phyloP scores from a whole-genome alignment of 2,113 vertebrate species.

The Mirza zaza region DNA sequence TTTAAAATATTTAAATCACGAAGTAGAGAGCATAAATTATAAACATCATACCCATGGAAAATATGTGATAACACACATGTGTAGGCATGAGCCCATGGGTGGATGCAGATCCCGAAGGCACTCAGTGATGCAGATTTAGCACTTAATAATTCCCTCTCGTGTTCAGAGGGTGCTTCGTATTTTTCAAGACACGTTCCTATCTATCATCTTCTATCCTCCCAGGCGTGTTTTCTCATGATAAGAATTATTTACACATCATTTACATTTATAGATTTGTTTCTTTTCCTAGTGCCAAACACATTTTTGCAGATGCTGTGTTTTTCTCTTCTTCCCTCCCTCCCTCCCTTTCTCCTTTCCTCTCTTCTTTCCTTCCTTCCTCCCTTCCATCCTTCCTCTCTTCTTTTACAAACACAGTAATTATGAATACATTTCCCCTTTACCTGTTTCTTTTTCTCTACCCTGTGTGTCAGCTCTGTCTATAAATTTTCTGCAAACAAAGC shows the following conservation, averaged over 20 bases:
- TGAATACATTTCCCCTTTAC: background rate
- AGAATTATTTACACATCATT: constrained; percentile 76
- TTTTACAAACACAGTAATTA: background rate
- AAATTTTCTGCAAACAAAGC: constrained; percentile 24
- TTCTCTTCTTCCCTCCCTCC: background rate
- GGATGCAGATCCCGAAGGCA: rapidly evolving
- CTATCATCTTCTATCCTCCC: constrained; percentile 63
- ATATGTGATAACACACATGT: background rate
- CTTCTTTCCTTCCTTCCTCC: background rate
- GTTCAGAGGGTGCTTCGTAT: background rate
- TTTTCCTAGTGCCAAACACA: constrained; percentile 16
- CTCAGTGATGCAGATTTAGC: background rate
- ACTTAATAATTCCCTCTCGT: background rate
- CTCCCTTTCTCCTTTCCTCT: background rate
- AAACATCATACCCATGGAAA: background rate
- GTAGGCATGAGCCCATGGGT: background rate
- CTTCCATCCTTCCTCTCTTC: background rate
- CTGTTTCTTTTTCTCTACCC: background rate
- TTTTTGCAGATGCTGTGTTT: background rate
- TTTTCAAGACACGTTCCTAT: constrained; percentile 41
- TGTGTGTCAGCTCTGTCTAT: background rate
- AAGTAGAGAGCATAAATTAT: background rate
- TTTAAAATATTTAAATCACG: constrained; percentile 30
- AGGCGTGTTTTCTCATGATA: constrained; percentile 65
- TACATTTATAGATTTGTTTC: constrained; percentile 65